Base-by-base conservation (phyloP, 2,797 vertebrate genomes). In the Diglossa cyanea region DNA sequence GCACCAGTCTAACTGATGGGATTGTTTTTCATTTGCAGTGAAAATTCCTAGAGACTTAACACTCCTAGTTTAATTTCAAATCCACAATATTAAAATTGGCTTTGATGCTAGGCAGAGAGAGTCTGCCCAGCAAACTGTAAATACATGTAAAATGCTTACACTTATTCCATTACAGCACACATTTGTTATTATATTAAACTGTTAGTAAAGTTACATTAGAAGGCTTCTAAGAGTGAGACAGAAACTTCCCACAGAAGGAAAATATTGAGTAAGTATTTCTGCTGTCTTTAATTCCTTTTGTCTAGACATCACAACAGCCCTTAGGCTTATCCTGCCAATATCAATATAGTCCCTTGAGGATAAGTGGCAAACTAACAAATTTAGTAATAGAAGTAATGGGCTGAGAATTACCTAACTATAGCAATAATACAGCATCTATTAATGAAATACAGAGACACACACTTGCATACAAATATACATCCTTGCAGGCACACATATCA, bases 271-370 rank as follows among this genome's bases (percentile, higher is more conserved):
- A 40, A 95, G 77, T 40, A 61, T 77, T 96, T 95, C 91, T 90
- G 83, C 66, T 82, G 84, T 42, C 75, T 94, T 95, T 71, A 95
- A 92, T 96, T 95, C 94, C 96, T 95, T 85, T 65, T 96, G 96
- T 98, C 97, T 97, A 97, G 97, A 97, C 96, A 97, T 92, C 97
- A 90, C 68, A 24, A 81, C 94, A 92, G 74, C 67, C 30, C 0
- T 91, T 51, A 42, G 40, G 61, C 84, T 96, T 95, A 89, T 83
- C 81, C 96, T 96, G 96, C 93, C 93, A 94, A 72, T 40, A 54
- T 86, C 88, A 91, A 87, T 85, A 71, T 50, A 80, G 68, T 63
- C 85, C 90, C 77, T 75, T 94, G 96, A 92, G 91, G 90, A 85
- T 95, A 75, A 20, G 48, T 28, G 65, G 79, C 92, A 96, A 97